A percentile compares a stretch with the other conserved stretches of the same genome.
Evolutionary conservation across 2,888 invertebrate genomes (phyloP).

Genomic region (Nomada fucata): DNA sequence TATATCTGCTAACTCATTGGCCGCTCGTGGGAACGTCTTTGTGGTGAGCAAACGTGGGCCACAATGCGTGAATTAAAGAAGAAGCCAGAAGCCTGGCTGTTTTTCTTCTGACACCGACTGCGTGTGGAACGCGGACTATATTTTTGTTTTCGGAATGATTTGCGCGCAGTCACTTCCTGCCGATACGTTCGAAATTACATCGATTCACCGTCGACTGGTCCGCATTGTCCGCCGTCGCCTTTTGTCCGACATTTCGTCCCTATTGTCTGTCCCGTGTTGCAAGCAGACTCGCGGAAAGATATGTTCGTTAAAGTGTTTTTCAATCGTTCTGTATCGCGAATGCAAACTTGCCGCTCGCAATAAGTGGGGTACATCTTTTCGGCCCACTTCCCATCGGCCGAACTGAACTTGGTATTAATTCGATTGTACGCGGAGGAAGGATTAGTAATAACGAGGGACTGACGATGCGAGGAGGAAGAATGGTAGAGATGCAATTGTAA

Average conservation of each 20-base stretch:
- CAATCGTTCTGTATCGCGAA: slow-evolving; percentile 1
- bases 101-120: slow-evolving; percentile 69
- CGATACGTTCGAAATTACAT: slow-evolving; percentile 65
- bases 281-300: slow-evolving; percentile 21
- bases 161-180: slow-evolving; percentile 77
- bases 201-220: slow-evolving; percentile 45
- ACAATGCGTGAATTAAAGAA: slow-evolving; percentile 76
- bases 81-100: slow-evolving; percentile 73
- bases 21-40: slow-evolving; percentile 79
- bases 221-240: slow-evolving; percentile 44
- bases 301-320: slow-evolving; percentile 18
- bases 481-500: too few species aligned
- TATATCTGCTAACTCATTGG: slow-evolving; percentile 81
- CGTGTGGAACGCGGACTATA: slow-evolving; percentile 56
- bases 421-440: too few species aligned
- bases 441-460: too few species aligned
- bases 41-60: slow-evolving; percentile 74
- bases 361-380: too few species aligned
- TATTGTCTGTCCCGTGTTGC: slow-evolving; percentile 38
- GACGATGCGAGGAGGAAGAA: too few species aligned
- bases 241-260: slow-evolving; percentile 53
- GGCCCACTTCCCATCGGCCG: too few species aligned
- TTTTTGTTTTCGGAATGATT: slow-evolving; percentile 73
- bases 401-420: too few species aligned
- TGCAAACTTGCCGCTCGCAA: neutral